Percentiles rank a stretch among this genome's conserved stretches.
phyloP scores from a whole-genome alignment of 2,888 invertebrate species.

The Eucera pruinosa region DNA sequence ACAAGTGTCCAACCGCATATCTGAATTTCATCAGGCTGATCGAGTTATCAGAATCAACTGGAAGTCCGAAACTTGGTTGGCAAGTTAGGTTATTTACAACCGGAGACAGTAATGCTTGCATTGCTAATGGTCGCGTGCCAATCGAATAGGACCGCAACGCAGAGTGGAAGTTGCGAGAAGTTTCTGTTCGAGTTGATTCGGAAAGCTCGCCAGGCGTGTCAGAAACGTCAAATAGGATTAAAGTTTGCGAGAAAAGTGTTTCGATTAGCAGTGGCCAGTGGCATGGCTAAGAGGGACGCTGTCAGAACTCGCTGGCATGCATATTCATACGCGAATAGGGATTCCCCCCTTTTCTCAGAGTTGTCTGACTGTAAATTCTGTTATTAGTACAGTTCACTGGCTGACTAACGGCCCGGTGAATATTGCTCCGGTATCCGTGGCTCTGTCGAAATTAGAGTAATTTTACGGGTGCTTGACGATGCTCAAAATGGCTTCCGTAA shows the following conservation, averaged over 20 bases:
- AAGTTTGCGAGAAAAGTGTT: conserved; percentile 40
- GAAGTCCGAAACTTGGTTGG: background rate
- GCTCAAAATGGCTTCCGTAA: background rate
- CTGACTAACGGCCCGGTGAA: conserved; percentile 61
- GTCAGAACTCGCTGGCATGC: conserved; percentile 17
- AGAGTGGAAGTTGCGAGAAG: conserved; percentile 26
- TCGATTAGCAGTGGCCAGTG: conserved; percentile 15
- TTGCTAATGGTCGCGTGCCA: conserved; percentile 11
- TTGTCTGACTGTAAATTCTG: conserved; percentile 54
- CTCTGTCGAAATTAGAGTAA: conserved; percentile 36
- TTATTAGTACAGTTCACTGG: conserved; percentile 64
- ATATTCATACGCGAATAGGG: conserved; percentile 36
- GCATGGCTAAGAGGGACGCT: conserved; percentile 6
- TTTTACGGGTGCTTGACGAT: conserved; percentile 31
- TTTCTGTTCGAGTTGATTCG: conserved; percentile 35
- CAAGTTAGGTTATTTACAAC: conserved; percentile 3
- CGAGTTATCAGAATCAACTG: background rate
- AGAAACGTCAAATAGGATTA: conserved; percentile 38
- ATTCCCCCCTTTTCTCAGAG: conserved; percentile 23
- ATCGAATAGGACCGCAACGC: conserved; percentile 24
- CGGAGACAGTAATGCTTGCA: background rate
- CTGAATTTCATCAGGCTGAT: background rate
- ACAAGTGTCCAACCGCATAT: background rate
- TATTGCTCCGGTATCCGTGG: conserved; percentile 43
- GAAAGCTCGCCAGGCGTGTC: background rate